These are phyloP conservation scores for Sebastolobus altivelis DNA, from an alignment of 2,797 vertebrate species.

Conservation along the genomic window DNA sequence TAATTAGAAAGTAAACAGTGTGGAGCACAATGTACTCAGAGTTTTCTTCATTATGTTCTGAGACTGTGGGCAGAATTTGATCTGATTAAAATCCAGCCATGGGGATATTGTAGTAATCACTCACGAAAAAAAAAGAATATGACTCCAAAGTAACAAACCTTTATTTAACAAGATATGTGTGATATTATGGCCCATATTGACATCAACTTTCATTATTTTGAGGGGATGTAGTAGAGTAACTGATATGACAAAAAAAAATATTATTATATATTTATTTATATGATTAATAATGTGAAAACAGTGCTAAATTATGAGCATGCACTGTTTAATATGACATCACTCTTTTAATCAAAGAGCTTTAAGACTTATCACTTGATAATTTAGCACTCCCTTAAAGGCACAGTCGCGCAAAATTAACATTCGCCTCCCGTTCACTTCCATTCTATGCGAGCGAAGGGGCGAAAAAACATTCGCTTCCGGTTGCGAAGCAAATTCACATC, in stretches of 20 bases:
- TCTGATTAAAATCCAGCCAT: slow-evolving; percentile 60
- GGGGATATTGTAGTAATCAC: slow-evolving; percentile 49
- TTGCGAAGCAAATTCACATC: too few species aligned
- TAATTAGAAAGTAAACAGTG: slow-evolving; percentile 75
- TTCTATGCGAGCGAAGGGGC: too few species aligned
- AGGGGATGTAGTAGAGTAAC: not conserved
- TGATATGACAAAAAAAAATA: not conserved
- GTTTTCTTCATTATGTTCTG: slow-evolving; percentile 63
- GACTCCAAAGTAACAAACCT: slow-evolving; percentile 20
- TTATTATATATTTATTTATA: too few species aligned
- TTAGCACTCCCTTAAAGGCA: not conserved
- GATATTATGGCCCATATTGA: not conserved
- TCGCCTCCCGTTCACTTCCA: too few species aligned
- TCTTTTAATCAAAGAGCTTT: slow-evolving; percentile 27
- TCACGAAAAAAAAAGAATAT: slow-evolving; percentile 30
- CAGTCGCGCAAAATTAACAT: too few species aligned
- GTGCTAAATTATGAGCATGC: slow-evolving; percentile 1
- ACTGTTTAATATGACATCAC: not conserved
- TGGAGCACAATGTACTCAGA: slow-evolving; percentile 44
- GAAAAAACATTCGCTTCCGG: too few species aligned
- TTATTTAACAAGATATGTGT: slow-evolving; percentile 21
- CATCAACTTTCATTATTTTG: not conserved
- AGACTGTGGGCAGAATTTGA: slow-evolving; percentile 53
- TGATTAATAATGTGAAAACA: not conserved
- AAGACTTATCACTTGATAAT: not conserved